phyloP scores from a whole-genome alignment of 2,888 invertebrate species.

The Sympetrum striolatum region DNA sequence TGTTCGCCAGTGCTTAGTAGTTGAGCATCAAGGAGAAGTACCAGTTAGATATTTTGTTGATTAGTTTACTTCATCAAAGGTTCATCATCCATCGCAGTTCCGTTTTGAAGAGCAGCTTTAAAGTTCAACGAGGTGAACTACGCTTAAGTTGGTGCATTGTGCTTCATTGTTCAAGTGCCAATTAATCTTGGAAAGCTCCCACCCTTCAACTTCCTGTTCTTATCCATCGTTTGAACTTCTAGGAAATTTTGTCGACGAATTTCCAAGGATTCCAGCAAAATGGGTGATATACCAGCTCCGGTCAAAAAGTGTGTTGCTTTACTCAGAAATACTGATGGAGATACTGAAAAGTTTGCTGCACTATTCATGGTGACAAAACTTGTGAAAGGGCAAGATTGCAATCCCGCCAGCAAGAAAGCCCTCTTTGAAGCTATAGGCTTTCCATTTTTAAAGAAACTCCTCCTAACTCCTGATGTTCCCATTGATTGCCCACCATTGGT shows the following conservation, averaged over 20 bases:
- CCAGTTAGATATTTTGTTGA: not conserved
- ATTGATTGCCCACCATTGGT: slow-evolving; percentile 88
- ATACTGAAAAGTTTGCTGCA: slow-evolving; percentile 91
- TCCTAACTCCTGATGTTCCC: slow-evolving; percentile 77
- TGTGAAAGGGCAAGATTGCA: slow-evolving; percentile 83
- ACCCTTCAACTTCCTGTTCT: not conserved
- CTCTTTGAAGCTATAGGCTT: slow-evolving; percentile 91
- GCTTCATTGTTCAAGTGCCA: not conserved
- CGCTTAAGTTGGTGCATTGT: not conserved
- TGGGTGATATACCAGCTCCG: slow-evolving; percentile 68
- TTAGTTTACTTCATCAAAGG: not conserved
- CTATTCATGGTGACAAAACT: slow-evolving; percentile 91
- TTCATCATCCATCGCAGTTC: not conserved
- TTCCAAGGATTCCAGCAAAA: slow-evolving; percentile 46
- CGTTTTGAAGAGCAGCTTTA: not conserved
- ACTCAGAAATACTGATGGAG: slow-evolving; percentile 78
- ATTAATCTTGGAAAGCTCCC: not conserved
- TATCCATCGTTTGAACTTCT: not conserved
- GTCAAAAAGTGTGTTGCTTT: slow-evolving; percentile 85
- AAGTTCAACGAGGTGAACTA: not conserved
- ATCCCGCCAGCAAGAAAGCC: slow-evolving; percentile 75
- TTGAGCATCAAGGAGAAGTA: not conserved
- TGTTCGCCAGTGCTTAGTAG: not conserved
- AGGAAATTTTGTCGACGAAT: not conserved
- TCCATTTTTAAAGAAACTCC: slow-evolving; percentile 80